Base-by-base conservation (phyloP, 2,113 vertebrate species). In the Dolichallabes microphthalmus region DNA sequence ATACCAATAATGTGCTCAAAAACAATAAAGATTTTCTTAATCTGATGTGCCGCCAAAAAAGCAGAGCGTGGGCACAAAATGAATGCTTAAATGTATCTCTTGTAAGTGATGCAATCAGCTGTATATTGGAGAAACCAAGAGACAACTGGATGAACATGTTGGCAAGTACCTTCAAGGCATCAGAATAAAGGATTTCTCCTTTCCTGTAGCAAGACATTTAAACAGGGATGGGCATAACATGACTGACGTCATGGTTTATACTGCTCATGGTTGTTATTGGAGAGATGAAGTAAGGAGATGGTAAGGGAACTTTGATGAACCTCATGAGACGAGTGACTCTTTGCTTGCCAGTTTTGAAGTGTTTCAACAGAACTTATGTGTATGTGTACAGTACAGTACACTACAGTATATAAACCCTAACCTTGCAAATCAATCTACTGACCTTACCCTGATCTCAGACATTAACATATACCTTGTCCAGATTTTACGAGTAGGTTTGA, bases 81-180 rank as follows among this genome's bases (percentile, higher is more conserved):
- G 39, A 81, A 64, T n/a, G 79, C 58, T 64, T 64, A 64, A 81
- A 64, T 64, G 50, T 81, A 52, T 81, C 61, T 81, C 22, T 15
- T 81, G 58, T 64, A 61, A 64, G 79, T 81, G 79, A 81, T 64
- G 79, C 79, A 81, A 81, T 81, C 79, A 64, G 60, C 39, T 64
- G 60, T 81, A 81, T 64, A 81, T 64, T 27, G 22, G 60, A 81
- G 79, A 81, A 64, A 81, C 60, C 27, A 81, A 63, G 52, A 27
- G 39, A 64, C 63, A 22, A 80, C 19, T 80, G 58, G 1, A 32
- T 61, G 78, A 80, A 63, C 19, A 77, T 11, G 30, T 57, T 60
- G 57, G 39, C 19, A 39, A 80, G 32, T 19, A 60, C 55, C 30
- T 60, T 79, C 55, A 60, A 39, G 19, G 30, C 19, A 25, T 6